phyloP scores from a whole-genome alignment of 2,113 vertebrate genomes.

The Maccullochella peelii region DNA sequence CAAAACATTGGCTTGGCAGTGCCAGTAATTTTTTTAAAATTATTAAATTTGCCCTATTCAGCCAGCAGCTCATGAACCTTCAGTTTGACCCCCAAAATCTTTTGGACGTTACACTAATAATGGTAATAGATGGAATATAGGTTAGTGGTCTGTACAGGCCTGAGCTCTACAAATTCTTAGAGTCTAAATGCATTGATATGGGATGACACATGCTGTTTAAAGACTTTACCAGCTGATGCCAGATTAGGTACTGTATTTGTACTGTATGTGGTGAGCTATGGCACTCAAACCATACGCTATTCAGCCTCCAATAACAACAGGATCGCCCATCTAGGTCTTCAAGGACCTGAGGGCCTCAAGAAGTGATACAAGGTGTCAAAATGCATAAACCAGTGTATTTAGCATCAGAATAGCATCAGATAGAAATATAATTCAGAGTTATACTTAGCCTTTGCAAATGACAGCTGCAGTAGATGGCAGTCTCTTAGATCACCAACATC shows the following conservation, averaged over 20 bases:
- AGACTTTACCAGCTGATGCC: background rate
- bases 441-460: background rate
- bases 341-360: background rate
- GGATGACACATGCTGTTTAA: background rate
- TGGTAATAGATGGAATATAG: slow-evolving; percentile 34
- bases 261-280: background rate
- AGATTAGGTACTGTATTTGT: background rate
- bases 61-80: slow-evolving; percentile 48
- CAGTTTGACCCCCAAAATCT: slow-evolving; percentile 34
- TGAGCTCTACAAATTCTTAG: background rate
- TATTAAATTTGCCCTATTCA: slow-evolving; percentile 46
- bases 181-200: background rate
- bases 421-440: background rate
- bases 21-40: slow-evolving; percentile 34
- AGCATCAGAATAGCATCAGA: background rate
- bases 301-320: background rate
- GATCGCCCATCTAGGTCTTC: background rate
- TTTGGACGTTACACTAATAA: slow-evolving; percentile 35
- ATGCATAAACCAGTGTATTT: background rate
- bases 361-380: background rate
- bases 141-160: slow-evolving; percentile 15
- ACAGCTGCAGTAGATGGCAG: background rate
- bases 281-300: background rate
- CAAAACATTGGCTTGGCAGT: slow-evolving; percentile 31
- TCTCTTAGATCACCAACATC: background rate